Evolutionary conservation across 2,888 invertebrate species (phyloP), one percentile per base, ranked within the genome.

Genomic region (Oxyteleia sp.): DNA sequence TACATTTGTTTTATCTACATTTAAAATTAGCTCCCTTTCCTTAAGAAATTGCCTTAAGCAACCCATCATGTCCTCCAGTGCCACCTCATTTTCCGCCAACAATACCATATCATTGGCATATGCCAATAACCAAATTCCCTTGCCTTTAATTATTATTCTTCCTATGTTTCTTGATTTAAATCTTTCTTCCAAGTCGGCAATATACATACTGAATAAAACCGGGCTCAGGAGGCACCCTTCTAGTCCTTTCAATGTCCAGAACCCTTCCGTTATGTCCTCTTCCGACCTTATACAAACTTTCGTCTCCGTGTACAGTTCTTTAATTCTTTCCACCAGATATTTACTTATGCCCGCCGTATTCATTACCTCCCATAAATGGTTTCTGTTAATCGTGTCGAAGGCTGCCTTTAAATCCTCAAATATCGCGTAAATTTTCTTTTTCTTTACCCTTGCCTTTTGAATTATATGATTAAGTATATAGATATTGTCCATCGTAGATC

Each of bases 181-280:
- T 2, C 5, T 23, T 2, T 23, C 23, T 23, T 32, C 32, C 32
- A 32, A 10, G 3, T 32, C 8, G 1, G 32, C 32, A 8, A 32
- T 32, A 10, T 32, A 32, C 1, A 3, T 7, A 8, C 8, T 32
- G 32, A 32, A 32, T 7, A 32, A 8, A 32, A 10, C 18, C 4
- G 49, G 49, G 18, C 26, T 49, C 26, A 49, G 20, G 26, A 49
- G 10, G 18, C 20, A 49, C n/a, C 26, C 49, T 13, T 49, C 26
- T 16, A 45, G 10, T 1, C 45, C 18, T 11, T 47, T 47, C 18
- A 15, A 7, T 11, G 47, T 47, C 47, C 45, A 45, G 10, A 45
- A 45, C 1, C 2, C 18, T 1, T 18, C 18, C 8, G 45, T 16
- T 1, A 45, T 10, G 5, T 45, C 5, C 0, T 45, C 45, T 16